Evolutionary conservation across 2,888 invertebrate genomes (phyloP).

Genomic region (Drosophila nr. perissopoda): DNA sequence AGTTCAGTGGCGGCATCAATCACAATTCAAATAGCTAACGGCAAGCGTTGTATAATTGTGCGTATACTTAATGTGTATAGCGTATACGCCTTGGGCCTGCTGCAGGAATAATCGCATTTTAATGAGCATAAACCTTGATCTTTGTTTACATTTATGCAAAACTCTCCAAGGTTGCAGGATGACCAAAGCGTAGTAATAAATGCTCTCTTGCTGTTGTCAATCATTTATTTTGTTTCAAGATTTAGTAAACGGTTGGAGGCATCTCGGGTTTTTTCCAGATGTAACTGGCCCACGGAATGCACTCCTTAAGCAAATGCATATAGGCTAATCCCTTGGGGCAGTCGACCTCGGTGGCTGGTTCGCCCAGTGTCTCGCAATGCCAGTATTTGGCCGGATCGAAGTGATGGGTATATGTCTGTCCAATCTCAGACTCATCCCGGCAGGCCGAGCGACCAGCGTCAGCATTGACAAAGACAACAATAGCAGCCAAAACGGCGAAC

Average conservation of each 20-base stretch:
- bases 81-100: conserved; percentile 30
- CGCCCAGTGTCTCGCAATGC: conserved; percentile 74
- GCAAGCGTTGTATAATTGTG: conserved; percentile 25
- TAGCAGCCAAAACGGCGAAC: conserved; percentile 55
- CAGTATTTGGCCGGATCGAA: conserved; percentile 83
- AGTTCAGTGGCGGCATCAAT: conserved; percentile 70
- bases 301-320: conserved; percentile 79
- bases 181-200: background rate
- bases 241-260: conserved; percentile 74
- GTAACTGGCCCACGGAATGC: conserved; percentile 83
- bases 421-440: conserved; percentile 71
- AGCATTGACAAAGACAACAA: conserved; percentile 50
- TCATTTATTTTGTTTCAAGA: conserved; percentile 49
- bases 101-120: conserved; percentile 6
- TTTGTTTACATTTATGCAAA: background rate
- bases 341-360: conserved; percentile 67
- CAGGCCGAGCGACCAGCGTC: conserved; percentile 83
- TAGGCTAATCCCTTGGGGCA: conserved; percentile 80
- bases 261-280: conserved; percentile 81
- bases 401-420: conserved; percentile 78
- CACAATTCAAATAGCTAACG: conserved; percentile 21
- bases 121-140: background rate
- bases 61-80: conserved; percentile 42
- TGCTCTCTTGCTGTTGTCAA: background rate
- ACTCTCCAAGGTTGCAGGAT: background rate